These are phyloP conservation scores for Macaca mulatta DNA, from an alignment of 2,113 vertebrate genomes.

Conservation along the genomic window DNA sequence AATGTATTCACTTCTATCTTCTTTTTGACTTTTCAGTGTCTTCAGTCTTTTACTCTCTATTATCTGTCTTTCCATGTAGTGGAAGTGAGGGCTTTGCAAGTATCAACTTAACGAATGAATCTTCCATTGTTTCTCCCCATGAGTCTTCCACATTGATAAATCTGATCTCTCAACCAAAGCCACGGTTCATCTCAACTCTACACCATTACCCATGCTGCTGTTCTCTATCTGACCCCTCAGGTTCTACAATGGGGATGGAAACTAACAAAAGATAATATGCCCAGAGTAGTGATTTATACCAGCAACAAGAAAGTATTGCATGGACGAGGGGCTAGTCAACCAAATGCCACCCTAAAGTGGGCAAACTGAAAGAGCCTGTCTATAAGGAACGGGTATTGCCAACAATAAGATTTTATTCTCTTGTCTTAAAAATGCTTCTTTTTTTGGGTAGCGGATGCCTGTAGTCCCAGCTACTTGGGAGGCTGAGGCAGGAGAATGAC, in stretches of 20 bases:
- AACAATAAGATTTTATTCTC: neutral
- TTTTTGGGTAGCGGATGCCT: too few relatives aligned
- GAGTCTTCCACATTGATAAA: neutral
- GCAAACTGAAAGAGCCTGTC: neutral
- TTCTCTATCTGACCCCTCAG: neutral
- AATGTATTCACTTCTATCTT: neutral
- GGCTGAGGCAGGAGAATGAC: too few relatives aligned
- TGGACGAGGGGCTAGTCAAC: neutral
- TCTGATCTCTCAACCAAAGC: neutral
- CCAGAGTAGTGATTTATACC: neutral
- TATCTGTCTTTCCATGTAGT: neutral
- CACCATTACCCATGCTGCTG: neutral
- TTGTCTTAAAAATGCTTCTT: neutral
- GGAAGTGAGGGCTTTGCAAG: neutral
- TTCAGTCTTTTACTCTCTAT: neutral
- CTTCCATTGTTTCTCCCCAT: neutral
- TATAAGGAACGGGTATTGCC: neutral
- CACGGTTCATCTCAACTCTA: neutral
- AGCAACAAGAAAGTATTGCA: neutral
- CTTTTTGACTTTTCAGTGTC: neutral
- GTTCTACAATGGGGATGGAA: neutral
- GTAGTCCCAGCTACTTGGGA: too few relatives aligned
- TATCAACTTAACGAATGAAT: neutral
- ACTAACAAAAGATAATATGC: neutral
- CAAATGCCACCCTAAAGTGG: neutral